phyloP scores from a whole-genome alignment of 92 coral and sea anemone species.

The Palythoa heliodiscus region DNA sequence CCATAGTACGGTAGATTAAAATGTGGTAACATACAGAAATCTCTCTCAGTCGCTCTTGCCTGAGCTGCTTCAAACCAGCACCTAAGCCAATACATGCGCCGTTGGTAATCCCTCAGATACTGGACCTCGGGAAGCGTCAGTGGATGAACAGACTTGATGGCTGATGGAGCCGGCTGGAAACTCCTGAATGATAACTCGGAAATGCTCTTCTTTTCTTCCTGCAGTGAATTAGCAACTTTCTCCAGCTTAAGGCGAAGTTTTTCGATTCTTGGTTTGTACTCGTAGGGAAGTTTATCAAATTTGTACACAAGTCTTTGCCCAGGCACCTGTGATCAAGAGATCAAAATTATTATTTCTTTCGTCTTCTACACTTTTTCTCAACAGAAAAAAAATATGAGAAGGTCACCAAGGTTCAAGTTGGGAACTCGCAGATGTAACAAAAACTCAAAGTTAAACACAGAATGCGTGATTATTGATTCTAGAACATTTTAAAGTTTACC shows the following conservation, averaged over 20 bases:
- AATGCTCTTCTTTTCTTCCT: background rate
- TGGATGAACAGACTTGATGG: constrained; percentile 3
- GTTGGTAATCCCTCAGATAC: background rate
- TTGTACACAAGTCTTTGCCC: constrained; percentile 47
- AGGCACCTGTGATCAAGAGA: constrained; percentile 8
- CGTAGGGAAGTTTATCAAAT: constrained; percentile 30
- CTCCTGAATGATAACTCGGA: background rate
- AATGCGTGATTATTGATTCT: background rate
- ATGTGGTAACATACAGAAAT: background rate
- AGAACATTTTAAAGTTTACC: constrained; percentile 47
- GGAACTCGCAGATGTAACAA: background rate
- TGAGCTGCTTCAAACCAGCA: constrained; percentile 4
- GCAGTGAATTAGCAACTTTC: background rate
- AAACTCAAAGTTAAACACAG: background rate
- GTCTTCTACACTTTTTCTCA: background rate
- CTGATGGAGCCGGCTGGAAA: background rate
- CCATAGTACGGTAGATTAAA: background rate
- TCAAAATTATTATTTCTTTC: background rate
- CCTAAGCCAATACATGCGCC: background rate
- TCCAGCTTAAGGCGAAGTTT: background rate
- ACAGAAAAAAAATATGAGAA: background rate
- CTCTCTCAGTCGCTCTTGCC: background rate
- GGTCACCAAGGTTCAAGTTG: background rate
- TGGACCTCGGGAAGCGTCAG: background rate
- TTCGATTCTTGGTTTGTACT: constrained; percentile 23